A percentile compares a stretch with the other conserved stretches of the same genome.
Conservation (phyloP, 1,140 invertebrate genomes). For the Bathynomus jamesi region DNA sequence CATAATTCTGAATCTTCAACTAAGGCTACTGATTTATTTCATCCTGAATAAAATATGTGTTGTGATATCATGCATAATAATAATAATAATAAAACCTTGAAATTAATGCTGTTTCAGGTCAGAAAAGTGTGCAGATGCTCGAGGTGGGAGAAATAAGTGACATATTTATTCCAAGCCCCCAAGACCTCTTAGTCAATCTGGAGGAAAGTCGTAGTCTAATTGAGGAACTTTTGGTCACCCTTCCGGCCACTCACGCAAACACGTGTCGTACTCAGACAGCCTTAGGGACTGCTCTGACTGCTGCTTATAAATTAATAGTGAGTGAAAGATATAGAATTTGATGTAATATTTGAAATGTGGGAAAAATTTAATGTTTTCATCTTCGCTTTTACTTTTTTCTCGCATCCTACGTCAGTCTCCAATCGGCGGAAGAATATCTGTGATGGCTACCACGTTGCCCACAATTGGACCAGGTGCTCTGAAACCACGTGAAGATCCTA, state of each 20-base stretch:
- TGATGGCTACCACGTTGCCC: constrained; percentile 86
- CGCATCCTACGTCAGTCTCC: constrained; percentile 13
- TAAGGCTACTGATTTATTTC: too few relatives aligned
- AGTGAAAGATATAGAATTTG: constrained; percentile 22
- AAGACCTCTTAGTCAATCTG: constrained; percentile 87
- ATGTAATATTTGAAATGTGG: background rate
- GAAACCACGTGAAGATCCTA: constrained; percentile 75
- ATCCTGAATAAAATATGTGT: too few relatives aligned
- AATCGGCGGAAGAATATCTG: constrained; percentile 70
- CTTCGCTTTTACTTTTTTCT: background rate
- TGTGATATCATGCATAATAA: too few relatives aligned
- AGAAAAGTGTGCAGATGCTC: constrained; percentile 31
- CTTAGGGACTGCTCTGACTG: constrained; percentile 84
- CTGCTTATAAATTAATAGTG: constrained; percentile 85
- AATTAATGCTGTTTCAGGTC: constrained; percentile 15
- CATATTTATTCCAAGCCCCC: constrained; percentile 76
- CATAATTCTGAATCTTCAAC: too few relatives aligned
- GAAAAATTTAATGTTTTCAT: background rate
- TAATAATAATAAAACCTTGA: background rate
- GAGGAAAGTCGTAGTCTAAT: constrained; percentile 73
- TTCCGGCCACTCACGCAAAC: constrained; percentile 66
- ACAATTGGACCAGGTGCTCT: constrained; percentile 83
- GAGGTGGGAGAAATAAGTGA: constrained; percentile 45
- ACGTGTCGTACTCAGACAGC: constrained; percentile 70
- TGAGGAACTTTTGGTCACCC: constrained; percentile 64